Evolutionary conservation across 2,113 vertebrate species (phyloP), one percentile per base, ranked within the genome.

Genomic region (Microtus richardsoni): DNA sequence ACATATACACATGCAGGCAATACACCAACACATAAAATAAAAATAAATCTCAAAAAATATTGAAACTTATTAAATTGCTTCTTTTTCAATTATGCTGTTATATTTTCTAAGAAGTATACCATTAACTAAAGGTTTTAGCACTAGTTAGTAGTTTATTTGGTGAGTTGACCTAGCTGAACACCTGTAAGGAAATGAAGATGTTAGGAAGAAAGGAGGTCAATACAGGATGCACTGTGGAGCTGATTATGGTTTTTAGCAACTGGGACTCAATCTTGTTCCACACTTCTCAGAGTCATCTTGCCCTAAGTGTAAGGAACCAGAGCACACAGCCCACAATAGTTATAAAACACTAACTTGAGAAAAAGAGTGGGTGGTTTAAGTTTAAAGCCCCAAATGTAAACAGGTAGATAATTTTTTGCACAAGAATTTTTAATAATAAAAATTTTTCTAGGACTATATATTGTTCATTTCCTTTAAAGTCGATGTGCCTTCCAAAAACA

Each of bases 401-500:
- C 13, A 92, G 52, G 28, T 60, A 1, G 68, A 33, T 71, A 2
- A 89, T 14, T 87, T 91, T 28, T 33, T 33, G 9, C 28, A 62
- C 13, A 4, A 47, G 70, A 64, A 90, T 93, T 93, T 80, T 73
- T 36, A 73, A 88, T 58, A 95, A 28, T 71, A 95, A 94, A 90
- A 80, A 82, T 80, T 80, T 30, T 93, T 12, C 52, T 85, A 77
- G 60, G 52, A 73, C 79, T 93, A 75, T 93, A 75, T 44, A 93
- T 17, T 66, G 19, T 88, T 10, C 44, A 93, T 90, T 90, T 85
- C 66, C 89, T 94, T 86, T 93, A 22, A 92, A 94, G 86, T 96
- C 22, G 85, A 95, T 88, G 52, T 47, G 80, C 52, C 26, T 88
- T 96, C 58, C 44, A 75, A 44, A 89, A 97, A 91, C 68, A 97